Conservation (phyloP, 2,113 vertebrate genomes). For the Phaethornis superciliosus region DNA sequence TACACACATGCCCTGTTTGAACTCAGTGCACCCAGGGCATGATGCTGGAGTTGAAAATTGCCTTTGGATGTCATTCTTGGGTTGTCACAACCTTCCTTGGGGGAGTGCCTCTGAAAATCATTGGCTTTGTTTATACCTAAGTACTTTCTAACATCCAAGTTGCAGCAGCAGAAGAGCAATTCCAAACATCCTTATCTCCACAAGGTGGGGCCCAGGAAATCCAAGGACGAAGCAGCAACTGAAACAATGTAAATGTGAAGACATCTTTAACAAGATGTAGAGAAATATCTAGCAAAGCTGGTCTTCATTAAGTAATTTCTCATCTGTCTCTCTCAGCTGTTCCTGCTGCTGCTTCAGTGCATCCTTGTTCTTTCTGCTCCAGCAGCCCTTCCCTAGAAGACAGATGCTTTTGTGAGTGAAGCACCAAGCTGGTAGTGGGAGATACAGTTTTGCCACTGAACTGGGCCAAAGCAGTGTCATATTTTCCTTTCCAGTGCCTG, state of each 20-base stretch:
- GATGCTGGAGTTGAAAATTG: neutral
- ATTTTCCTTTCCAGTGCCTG: neutral
- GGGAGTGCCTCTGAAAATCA: neutral
- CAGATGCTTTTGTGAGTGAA: constrained; percentile 18
- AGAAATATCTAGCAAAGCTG: constrained; percentile 41
- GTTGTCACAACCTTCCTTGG: neutral
- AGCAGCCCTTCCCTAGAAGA: neutral
- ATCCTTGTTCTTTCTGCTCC: neutral
- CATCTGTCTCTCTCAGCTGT: neutral
- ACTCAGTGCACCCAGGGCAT: fast-evolving
- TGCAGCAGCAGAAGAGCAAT: constrained; percentile 45
- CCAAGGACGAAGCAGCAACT: constrained; percentile 41
- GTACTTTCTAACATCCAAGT: constrained; percentile 6
- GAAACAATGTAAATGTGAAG: constrained; percentile 51
- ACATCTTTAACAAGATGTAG: constrained; percentile 12
- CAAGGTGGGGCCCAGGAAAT: constrained; percentile 20
- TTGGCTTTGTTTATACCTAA: constrained; percentile 27
- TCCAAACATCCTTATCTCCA: constrained; percentile 56
- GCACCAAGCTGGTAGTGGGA: neutral
- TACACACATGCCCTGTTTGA: neutral
- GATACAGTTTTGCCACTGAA: neutral
- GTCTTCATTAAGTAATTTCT: constrained; percentile 24
- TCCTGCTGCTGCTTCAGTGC: neutral
- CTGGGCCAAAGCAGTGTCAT: neutral
- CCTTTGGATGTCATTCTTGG: neutral